Percentiles rank a stretch among this genome's conserved stretches.
These are phyloP conservation scores for Oplegnathus fasciatus DNA, from an alignment of 2,113 vertebrate species.

Conservation along the genomic window DNA sequence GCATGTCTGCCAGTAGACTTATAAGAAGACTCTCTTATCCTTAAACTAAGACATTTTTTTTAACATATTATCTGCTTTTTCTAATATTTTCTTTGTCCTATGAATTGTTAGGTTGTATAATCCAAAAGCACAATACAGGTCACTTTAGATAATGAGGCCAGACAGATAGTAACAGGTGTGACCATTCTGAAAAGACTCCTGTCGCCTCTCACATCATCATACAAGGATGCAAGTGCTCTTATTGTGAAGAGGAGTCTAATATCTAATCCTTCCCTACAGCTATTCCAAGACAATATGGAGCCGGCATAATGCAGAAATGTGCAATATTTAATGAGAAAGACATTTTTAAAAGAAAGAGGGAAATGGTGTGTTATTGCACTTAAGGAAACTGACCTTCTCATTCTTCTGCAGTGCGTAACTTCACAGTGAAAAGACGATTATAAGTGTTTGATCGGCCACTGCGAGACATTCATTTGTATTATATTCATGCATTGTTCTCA, in stretches of 20 bases:
- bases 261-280: constrained; percentile 71
- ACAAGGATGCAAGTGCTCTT: constrained; percentile 52
- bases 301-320: constrained; percentile 54
- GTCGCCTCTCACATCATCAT: constrained; percentile 50
- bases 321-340: constrained; percentile 59
- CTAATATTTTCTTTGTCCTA: constrained; percentile 17
- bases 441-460: constrained; percentile 15
- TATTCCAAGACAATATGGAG: constrained; percentile 57
- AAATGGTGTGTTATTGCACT: constrained; percentile 31
- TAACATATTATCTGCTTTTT: constrained; percentile 16
- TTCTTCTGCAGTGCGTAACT: constrained; percentile 4
- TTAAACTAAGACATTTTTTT: neutral
- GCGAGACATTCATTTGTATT: neutral
- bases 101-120: constrained; percentile 32
- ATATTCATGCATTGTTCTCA: neutral
- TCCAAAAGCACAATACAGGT: constrained; percentile 32
- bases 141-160: constrained; percentile 57
- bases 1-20: constrained; percentile 1
- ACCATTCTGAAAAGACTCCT: constrained; percentile 48
- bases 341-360: constrained; percentile 3
- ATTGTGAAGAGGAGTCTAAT: constrained; percentile 67
- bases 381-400: constrained; percentile 13
- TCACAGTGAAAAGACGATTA: neutral
- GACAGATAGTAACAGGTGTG: constrained; percentile 62
- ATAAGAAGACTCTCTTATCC: constrained; percentile 11